phyloP scores from a whole-genome alignment of 2,113 vertebrate genomes.

The Pseudopipra pipra region DNA sequence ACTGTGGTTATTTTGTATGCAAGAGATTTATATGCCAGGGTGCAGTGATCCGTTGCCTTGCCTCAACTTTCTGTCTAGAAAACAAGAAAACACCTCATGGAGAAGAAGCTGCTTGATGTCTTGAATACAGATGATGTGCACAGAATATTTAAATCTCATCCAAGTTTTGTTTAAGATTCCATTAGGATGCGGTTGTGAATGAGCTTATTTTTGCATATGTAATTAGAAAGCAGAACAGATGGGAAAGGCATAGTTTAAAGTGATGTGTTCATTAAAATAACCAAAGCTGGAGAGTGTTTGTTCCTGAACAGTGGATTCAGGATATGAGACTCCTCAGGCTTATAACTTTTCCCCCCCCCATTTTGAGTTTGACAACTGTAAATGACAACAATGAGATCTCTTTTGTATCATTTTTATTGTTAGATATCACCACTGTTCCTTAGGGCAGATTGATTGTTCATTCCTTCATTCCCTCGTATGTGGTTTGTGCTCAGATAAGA shows the following conservation, averaged over 20 bases:
- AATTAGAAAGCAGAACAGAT: slow-evolving; percentile 64
- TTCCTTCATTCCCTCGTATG: not conserved
- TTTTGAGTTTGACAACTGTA: slow-evolving; percentile 4
- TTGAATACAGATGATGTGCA: not conserved
- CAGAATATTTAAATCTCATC: not conserved
- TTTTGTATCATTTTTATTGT: slow-evolving; percentile 7
- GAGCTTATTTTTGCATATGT: slow-evolving; percentile 36
- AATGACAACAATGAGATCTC: not conserved
- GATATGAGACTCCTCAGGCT: not conserved
- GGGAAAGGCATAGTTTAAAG: slow-evolving; percentile 58
- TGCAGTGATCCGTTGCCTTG: not conserved
- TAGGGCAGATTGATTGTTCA: not conserved
- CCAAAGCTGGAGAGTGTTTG: no score
- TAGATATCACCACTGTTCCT: not conserved
- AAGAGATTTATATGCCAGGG: not conserved
- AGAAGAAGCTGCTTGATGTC: not conserved
- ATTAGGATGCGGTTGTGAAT: slow-evolving; percentile 40
- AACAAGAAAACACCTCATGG: not conserved
- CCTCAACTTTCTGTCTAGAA: not conserved
- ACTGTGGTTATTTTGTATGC: not conserved
- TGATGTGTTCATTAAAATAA: slow-evolving; percentile 68
- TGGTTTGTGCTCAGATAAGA: slow-evolving; percentile 10
- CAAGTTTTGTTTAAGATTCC: slow-evolving; percentile 29
- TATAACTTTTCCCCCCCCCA: not conserved
- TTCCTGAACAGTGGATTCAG: no score